Percentiles rank a stretch among this genome's conserved stretches.
phyloP scores from a whole-genome alignment of 2,888 invertebrate genomes.

The Neoscelio sp. region DNA sequence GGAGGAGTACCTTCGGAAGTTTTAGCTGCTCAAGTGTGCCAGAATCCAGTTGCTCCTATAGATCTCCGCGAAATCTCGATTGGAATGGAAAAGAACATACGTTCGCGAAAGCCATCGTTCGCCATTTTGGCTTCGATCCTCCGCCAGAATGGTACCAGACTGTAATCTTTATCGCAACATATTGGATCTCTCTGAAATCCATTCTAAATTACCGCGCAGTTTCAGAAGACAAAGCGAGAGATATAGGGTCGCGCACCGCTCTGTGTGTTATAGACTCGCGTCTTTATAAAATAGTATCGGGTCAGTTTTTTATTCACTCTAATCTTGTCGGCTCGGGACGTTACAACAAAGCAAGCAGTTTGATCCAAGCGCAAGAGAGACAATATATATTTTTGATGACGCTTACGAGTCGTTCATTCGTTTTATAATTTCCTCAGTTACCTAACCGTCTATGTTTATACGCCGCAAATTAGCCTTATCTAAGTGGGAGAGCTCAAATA shows the following conservation, averaged over 20 bases:
- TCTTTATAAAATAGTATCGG: constrained; percentile 37
- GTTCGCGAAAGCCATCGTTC: constrained; percentile 63
- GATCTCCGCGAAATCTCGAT: constrained; percentile 63
- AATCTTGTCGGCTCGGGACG: not conserved
- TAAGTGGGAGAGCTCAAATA: constrained; percentile 11
- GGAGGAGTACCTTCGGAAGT: constrained; percentile 30
- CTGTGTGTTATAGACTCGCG: constrained; percentile 26
- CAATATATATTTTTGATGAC: constrained; percentile 20
- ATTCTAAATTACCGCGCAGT: constrained; percentile 61
- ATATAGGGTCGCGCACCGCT: constrained; percentile 12
- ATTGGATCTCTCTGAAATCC: constrained; percentile 60
- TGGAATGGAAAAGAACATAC: constrained; percentile 64
- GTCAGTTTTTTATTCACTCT: constrained; percentile 39
- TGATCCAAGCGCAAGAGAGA: not conserved
- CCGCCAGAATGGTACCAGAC: constrained; percentile 44
- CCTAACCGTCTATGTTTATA: constrained; percentile 33
- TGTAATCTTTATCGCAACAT: constrained; percentile 65
- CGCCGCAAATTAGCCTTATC: constrained; percentile 47
- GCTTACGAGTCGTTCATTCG: constrained; percentile 17
- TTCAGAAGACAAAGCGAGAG: constrained; percentile 59
- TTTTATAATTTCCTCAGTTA: constrained; percentile 26
- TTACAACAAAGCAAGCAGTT: constrained; percentile 2
- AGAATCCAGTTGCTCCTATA: constrained; percentile 41
- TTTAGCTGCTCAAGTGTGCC: constrained; percentile 47
- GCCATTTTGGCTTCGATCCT: constrained; percentile 64